A percentile compares a stretch with the other conserved stretches of the same genome.
These are phyloP conservation scores for Hippocampus comes DNA, from an alignment of 2,113 vertebrate genomes.

Conservation along the genomic window DNA sequence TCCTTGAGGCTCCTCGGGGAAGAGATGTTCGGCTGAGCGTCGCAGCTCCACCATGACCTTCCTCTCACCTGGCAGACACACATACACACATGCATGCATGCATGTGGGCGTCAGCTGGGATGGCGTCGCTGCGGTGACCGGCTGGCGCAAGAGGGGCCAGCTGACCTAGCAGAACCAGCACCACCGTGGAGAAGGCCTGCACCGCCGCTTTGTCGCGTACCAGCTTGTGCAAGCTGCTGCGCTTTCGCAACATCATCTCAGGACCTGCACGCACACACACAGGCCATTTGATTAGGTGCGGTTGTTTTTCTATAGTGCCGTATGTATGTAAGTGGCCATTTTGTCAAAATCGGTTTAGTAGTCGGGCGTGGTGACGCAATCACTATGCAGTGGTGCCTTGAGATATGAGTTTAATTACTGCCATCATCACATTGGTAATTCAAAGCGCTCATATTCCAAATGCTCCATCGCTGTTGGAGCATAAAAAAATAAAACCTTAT, in stretches of 20 bases:
- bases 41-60: constrained; percentile 56
- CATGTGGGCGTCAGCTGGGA: background rate
- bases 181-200: constrained; percentile 47
- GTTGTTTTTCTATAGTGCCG: too few relatives aligned
- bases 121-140: too few relatives aligned
- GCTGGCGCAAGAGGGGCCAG: background rate
- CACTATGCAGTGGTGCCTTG: too few relatives aligned
- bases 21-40: constrained; percentile 25
- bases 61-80: constrained; percentile 13
- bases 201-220: constrained; percentile 49
- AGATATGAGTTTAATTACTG: too few relatives aligned
- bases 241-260: constrained; percentile 30
- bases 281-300: background rate
- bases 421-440: too few relatives aligned
- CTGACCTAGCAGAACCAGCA: constrained; percentile 47
- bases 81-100: background rate
- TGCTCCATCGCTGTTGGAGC: too few relatives aligned
- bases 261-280: constrained; percentile 15
- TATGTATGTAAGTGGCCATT: too few relatives aligned
- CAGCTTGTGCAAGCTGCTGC: constrained; percentile 21
- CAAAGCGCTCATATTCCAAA: too few relatives aligned
- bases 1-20: constrained; percentile 20
- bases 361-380: too few relatives aligned
- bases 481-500: too few relatives aligned
- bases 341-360: too few relatives aligned